These are phyloP conservation scores for Propithecus deckenii DNA, from an alignment of 2,797 vertebrate genomes.

Conservation along the genomic window DNA sequence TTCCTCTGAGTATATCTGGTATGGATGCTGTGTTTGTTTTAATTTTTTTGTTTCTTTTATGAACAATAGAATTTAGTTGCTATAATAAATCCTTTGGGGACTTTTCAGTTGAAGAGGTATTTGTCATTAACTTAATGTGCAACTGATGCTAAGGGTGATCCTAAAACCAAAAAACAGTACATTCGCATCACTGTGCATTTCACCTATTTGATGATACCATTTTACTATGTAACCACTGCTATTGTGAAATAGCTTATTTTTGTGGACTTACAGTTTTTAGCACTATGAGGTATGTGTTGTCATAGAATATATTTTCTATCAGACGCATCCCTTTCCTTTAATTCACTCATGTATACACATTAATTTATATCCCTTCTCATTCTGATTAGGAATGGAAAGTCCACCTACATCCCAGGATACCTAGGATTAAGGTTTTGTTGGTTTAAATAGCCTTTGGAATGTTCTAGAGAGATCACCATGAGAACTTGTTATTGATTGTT, in stretches of 20 bases:
- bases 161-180: not conserved
- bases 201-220: not conserved
- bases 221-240: not conserved
- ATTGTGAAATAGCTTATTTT: not conserved
- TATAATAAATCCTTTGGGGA: not conserved
- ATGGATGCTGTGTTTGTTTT: not conserved
- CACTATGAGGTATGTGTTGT: not conserved
- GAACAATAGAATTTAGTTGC: not conserved
- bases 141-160: not conserved
- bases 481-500: not conserved
- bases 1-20: slow-evolving; percentile 25
- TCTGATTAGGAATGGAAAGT: not conserved
- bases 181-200: not conserved
- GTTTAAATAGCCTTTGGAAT: not conserved
- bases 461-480: not conserved
- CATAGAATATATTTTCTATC: not conserved
- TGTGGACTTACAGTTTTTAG: not conserved
- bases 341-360: not conserved
- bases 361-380: not conserved
- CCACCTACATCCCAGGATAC: not conserved
- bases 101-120: slow-evolving; percentile 37
- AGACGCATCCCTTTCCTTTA: not conserved
- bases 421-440: not conserved
- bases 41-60: slow-evolving; percentile 30
- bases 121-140: not conserved